Percentiles rank a stretch among this genome's conserved stretches.
These are phyloP conservation scores for Epizoanthus scotinus DNA, from an alignment of 92 coral and sea anemone genomes.

Conservation along the genomic window DNA sequence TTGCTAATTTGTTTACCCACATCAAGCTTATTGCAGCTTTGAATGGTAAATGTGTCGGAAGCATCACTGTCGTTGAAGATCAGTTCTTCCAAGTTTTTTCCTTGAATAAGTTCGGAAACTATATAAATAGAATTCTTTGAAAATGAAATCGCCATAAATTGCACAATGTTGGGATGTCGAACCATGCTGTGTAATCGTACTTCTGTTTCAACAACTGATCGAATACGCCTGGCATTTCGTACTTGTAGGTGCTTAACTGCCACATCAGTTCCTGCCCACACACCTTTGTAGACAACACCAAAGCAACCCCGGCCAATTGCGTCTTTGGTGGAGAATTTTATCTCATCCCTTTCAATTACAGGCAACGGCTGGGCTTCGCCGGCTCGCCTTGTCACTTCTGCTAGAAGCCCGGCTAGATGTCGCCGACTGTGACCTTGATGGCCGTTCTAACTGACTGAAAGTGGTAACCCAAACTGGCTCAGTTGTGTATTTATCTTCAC, in stretches of 20 bases:
- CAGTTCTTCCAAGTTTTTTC: slow-evolving; percentile 44
- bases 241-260: slow-evolving; percentile 63
- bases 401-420: too few species aligned
- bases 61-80: slow-evolving; percentile 31
- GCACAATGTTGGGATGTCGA: slow-evolving; percentile 71
- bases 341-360: slow-evolving; percentile 51
- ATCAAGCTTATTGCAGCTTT: slow-evolving; percentile 12
- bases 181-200: slow-evolving; percentile 51
- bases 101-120: slow-evolving; percentile 48
- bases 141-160: slow-evolving; percentile 62
- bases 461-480: slow-evolving; percentile 29
- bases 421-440: not conserved
- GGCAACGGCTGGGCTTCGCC: slow-evolving; percentile 30
- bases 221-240: slow-evolving; percentile 47
- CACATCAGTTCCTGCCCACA: slow-evolving; percentile 73
- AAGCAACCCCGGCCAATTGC: slow-evolving; percentile 67
- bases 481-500: slow-evolving; percentile 21
- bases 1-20: slow-evolving; percentile 44
- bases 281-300: slow-evolving; percentile 61
- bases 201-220: slow-evolving; percentile 48
- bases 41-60: not conserved
- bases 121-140: slow-evolving; percentile 56
- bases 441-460: slow-evolving; percentile 26
- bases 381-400: slow-evolving; percentile 15
- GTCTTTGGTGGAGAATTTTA: slow-evolving; percentile 43